A percentile compares a stretch with the other conserved stretches of the same genome.
phyloP scores from a whole-genome alignment of 2,888 invertebrate genomes.

The Idaea biselata region DNA sequence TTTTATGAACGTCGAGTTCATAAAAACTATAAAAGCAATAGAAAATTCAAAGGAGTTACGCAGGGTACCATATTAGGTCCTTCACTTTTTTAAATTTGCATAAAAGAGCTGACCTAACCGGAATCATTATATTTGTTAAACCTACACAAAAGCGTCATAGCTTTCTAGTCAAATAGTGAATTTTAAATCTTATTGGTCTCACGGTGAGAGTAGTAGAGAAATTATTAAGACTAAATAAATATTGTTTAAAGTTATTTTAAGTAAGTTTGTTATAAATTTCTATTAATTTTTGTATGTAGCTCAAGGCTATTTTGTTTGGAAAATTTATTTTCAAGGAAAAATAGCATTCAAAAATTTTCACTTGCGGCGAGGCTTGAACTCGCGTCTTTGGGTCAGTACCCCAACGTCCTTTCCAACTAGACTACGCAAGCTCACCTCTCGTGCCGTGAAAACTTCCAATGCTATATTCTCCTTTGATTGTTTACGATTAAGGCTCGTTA shows the following conservation, averaged over 20 bases:
- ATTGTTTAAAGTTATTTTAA: slow-evolving; percentile 7
- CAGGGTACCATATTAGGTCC: slow-evolving; percentile 9
- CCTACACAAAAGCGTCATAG: slow-evolving; percentile 12
- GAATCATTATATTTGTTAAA: not conserved
- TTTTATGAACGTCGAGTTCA: not conserved
- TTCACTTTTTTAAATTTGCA: not conserved
- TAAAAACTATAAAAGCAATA: not conserved
- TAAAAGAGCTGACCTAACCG: not conserved
- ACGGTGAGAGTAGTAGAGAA: slow-evolving; percentile 21
- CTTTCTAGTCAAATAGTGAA: slow-evolving; percentile 35
- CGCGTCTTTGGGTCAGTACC: too few species aligned
- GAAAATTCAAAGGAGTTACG: not conserved
- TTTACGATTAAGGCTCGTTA: too few species aligned
- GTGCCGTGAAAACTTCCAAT: too few species aligned
- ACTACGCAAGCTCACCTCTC: too few species aligned
- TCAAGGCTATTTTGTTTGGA: too few species aligned
- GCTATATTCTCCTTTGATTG: too few species aligned
- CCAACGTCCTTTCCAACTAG: too few species aligned
- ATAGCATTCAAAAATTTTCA: too few species aligned
- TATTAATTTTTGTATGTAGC: too few species aligned
- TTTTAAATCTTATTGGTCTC: slow-evolving; percentile 26
- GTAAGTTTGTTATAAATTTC: too few species aligned
- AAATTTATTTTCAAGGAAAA: too few species aligned
- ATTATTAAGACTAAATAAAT: slow-evolving; percentile 26
- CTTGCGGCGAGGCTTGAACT: too few species aligned